These are phyloP conservation scores for Geopemphigus sp. DNA, from an alignment of 1,140 invertebrate species.

Conservation along the genomic window DNA sequence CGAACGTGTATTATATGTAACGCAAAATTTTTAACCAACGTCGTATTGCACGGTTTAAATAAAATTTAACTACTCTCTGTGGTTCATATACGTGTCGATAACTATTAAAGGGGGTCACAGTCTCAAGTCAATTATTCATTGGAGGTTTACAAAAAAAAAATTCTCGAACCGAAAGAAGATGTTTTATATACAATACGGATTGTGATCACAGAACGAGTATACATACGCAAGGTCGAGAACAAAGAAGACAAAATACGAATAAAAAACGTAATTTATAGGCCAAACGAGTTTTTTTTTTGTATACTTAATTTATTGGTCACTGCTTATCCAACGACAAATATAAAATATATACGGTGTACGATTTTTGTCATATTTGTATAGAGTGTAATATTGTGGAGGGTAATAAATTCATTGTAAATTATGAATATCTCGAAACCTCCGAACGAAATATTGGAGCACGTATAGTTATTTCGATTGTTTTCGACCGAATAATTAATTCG, in stretches of 20 bases:
- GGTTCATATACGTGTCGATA: too few species aligned
- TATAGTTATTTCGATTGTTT: not conserved
- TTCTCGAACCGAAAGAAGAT: not conserved
- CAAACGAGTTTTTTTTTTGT: constrained; percentile 20
- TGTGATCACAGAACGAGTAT: not conserved
- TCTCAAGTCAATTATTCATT: not conserved
- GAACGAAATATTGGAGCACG: not conserved
- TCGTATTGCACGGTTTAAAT: too few species aligned
- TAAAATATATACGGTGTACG: not conserved
- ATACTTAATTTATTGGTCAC: constrained; percentile 12
- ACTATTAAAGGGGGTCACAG: too few species aligned
- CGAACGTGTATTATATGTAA: too few species aligned
- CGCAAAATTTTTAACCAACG: too few species aligned
- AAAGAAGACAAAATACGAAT: not conserved
- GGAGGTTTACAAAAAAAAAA: not conserved
- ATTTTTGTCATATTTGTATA: constrained; percentile 16
- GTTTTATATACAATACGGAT: not conserved
- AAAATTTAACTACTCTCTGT: too few species aligned
- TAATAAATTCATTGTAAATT: not conserved
- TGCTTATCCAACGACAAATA: constrained; percentile 14
- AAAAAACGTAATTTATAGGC: constrained; percentile 31
- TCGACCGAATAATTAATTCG: not conserved
- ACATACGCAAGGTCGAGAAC: constrained; percentile 4
- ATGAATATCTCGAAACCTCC: not conserved
- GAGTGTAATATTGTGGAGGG: not conserved